Base-by-base conservation (phyloP, 1,140 invertebrate species). In the Tigriopus japonicus region DNA sequence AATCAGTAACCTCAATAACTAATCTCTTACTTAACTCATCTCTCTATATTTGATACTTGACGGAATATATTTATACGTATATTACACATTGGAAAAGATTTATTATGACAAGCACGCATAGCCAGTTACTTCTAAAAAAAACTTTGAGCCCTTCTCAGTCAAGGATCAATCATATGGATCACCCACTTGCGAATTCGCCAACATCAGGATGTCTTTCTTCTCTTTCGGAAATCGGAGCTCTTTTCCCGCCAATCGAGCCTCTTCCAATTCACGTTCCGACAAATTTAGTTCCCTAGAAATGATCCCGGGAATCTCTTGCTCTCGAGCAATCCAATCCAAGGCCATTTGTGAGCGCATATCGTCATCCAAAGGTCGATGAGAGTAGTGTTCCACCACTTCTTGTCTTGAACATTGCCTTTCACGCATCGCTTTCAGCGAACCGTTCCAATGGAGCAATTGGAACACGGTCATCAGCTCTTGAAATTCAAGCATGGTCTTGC, bases 391-490 rank as follows among this genome's bases (percentile, higher is more conserved):
- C n/a, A 94, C 85, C 1, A 95, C 89, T 60, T 69, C 69, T 62
- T 72, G 71, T 63, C 89, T 76, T 14, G 88, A 92, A 70, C 91
- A 95, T 68, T 93, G 90, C 9, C 89, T 77, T 69, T 94, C 89
- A 80, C 67, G 81, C 59, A 61, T 61, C 13, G 51, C 59, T 69
- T 91, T 88, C 62, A 95, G 71, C 60, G 87, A 91, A 1, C 91
- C 91, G 71, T 94, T 94, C 91, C 91, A 95, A 71, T 94, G 90
- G 1, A 95, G 76, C 51, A 95, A 75, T 72, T 94, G 89, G 72
- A 95, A 94, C 2, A 94, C 89, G 0, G 89, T 95, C 90, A 94
- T 94, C 64, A 95, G 74, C 72, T 94, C 90, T 72, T 94, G 90
- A 73, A 94, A 95, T 70, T 95, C 89, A 43, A 95, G 76, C 89